A percentile compares a stretch with the other conserved stretches of the same genome.
phyloP scores from a whole-genome alignment of 2,797 vertebrate genomes.

The Manis javanica region DNA sequence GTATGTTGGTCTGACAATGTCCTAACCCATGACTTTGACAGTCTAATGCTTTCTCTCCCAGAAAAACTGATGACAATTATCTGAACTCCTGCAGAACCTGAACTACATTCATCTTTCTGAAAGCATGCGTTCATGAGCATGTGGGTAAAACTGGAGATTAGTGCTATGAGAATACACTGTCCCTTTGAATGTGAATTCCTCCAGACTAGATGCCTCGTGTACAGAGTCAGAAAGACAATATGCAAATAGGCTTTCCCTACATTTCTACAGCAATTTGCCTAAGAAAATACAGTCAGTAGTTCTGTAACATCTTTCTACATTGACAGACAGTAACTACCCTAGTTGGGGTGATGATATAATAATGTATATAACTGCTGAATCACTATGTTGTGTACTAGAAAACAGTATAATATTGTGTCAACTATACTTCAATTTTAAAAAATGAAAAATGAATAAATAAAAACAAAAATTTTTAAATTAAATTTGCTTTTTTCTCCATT shows the following conservation, averaged over 20 bases:
- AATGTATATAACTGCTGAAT: too few relatives aligned
- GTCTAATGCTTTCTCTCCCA: background rate
- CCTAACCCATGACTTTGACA: background rate
- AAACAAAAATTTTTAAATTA: background rate
- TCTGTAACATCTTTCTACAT: too few relatives aligned
- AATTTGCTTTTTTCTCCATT: background rate
- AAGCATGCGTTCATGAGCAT: background rate
- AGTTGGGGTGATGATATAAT: too few relatives aligned
- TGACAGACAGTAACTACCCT: too few relatives aligned
- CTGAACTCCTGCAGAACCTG: background rate
- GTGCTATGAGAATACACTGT: background rate
- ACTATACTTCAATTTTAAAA: too few relatives aligned
- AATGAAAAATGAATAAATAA: too few relatives aligned
- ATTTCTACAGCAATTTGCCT: background rate
- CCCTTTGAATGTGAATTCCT: background rate
- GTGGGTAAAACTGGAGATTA: background rate
- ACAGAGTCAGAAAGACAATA: background rate
- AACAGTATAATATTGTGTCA: too few relatives aligned
- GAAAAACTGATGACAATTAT: background rate
- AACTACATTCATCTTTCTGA: background rate
- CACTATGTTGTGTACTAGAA: too few relatives aligned
- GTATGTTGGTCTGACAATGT: background rate
- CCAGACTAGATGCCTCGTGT: background rate
- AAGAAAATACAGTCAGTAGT: too few relatives aligned
- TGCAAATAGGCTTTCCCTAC: background rate